Conservation (phyloP, 2,797 vertebrate species). For the Cyprinodon diabolis region DNA sequence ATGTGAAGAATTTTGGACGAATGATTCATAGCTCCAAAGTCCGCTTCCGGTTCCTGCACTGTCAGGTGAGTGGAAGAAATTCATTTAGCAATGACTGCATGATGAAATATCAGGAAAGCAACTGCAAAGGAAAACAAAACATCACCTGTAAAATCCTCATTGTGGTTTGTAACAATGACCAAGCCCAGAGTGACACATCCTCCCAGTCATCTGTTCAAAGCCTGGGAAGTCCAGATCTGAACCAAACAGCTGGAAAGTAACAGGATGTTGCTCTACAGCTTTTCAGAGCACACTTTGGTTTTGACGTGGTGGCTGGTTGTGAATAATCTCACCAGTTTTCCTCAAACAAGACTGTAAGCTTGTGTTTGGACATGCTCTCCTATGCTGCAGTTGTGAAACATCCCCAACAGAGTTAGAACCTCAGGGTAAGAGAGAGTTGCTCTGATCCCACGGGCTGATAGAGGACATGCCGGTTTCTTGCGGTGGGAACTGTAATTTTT, state of each 20-base stretch:
- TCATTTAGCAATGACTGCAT: constrained; percentile 11
- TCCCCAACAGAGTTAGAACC: constrained; percentile 57
- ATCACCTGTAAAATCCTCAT: constrained; percentile 16
- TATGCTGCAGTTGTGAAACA: constrained; percentile 73
- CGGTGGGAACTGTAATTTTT: constrained; percentile 69
- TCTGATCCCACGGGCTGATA: constrained; percentile 76
- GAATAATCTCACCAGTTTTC: constrained; percentile 67
- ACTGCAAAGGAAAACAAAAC: constrained; percentile 40
- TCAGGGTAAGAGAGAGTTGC: constrained; percentile 63
- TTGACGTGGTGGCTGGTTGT: constrained; percentile 55
- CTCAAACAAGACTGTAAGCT: constrained; percentile 45
- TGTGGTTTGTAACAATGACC: constrained; percentile 43
- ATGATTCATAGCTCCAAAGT: constrained; percentile 96
- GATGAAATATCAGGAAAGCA: constrained; percentile 42
- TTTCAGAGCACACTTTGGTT: constrained; percentile 37
- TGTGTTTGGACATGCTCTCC: constrained; percentile 77
- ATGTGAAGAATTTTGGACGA: constrained; percentile 91
- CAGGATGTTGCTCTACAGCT: constrained; percentile 65
- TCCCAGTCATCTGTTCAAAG: constrained; percentile 40
- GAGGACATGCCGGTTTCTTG: constrained; percentile 48
- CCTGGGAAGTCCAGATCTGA: constrained; percentile 24
- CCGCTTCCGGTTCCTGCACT: constrained; percentile 90
- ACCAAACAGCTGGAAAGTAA: constrained; percentile 46
- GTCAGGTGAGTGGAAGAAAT: constrained; percentile 82
- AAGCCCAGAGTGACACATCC: constrained; percentile 52